A percentile compares a stretch with the other conserved stretches of the same genome.
These are phyloP conservation scores for Takifugu rubripes DNA, from an alignment of 2,797 vertebrate genomes.

Conservation along the genomic window DNA sequence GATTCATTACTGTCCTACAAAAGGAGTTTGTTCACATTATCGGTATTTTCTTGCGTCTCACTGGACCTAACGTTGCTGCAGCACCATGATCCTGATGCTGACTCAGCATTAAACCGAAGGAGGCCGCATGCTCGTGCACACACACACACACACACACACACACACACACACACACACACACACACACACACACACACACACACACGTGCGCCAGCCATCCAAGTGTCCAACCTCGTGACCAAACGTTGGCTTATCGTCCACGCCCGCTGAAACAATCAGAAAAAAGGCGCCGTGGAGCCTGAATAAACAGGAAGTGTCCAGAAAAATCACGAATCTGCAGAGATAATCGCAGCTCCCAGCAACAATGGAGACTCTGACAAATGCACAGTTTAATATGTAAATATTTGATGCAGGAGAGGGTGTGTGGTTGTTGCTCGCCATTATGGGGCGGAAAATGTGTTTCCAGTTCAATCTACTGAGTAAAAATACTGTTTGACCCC, in stretches of 20 bases:
- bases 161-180: conserved; percentile 7
- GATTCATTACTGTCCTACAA: too few relatives aligned
- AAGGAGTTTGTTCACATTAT: too few relatives aligned
- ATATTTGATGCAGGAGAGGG: conserved; percentile 78
- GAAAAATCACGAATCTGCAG: conserved; percentile 78
- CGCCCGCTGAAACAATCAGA: conserved; percentile 42
- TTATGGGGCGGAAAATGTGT: too few relatives aligned
- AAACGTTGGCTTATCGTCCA: conserved; percentile 23
- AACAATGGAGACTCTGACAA: conserved; percentile 81
- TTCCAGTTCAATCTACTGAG: too few relatives aligned
- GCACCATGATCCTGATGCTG: too few relatives aligned
- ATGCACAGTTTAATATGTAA: conserved; percentile 70
- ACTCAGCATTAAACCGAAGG: conserved; percentile 17
- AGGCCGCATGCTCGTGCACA: conserved; percentile 39
- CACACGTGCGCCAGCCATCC: conserved; percentile 10
- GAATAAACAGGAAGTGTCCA: conserved; percentile 86
- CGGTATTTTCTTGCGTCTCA: too few relatives aligned
- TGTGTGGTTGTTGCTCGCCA: conserved; percentile 19
- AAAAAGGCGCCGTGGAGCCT: conserved; percentile 48
- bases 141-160: conserved; percentile 8
- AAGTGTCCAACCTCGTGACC: conserved; percentile 2
- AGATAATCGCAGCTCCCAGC: conserved; percentile 78
- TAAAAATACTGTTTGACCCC: too few relatives aligned
- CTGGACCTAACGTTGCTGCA: too few relatives aligned
- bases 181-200: conserved; percentile 11